Evolutionary conservation across 2,113 vertebrate species (phyloP), one percentile per base, ranked within the genome.

Genomic region (Bos taurus): DNA sequence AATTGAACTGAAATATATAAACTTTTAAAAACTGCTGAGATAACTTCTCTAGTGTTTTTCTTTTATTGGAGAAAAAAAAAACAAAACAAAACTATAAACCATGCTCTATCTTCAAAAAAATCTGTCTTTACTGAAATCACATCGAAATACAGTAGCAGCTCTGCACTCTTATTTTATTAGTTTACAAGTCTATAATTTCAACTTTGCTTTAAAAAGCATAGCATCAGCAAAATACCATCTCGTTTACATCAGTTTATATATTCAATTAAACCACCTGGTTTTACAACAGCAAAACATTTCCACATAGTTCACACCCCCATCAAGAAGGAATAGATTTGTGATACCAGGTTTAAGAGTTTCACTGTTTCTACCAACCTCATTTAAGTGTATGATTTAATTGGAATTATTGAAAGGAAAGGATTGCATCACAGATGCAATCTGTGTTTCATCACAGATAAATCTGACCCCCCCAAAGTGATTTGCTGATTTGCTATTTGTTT

Each of bases 261-360:
- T 95, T 97, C 97, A 93, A 94, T 91, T 91, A 82, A 91, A 88
- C 30, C 36, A 94, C 56, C 81, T 95, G 48, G 30, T 96, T 96
- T 97, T 94, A 95, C 17, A 90, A 83, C 16, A 81, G 30, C 28
- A 77, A 96, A 91, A 88, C 10, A 88, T 91, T 95, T 96, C 16
- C 28, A 59, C 15, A 56, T 16, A 90, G 87, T 67, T 90, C 43
- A 62, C 36, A 92, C 59, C 8, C 11, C 36, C 30, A 74, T 6
- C 5, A 57, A 95, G 54, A 15, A 84, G 25, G 2, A 94, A 60
- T 9, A 83, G 36, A 67, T 92, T 90, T 92, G 54, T 67, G n/a
- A 92, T 85, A 43, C 30, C 64, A 93, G 15, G 46, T 82, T 30
- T 59, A 84, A 36, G 14, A 48, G 3, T 50, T 33, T 25, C 8